Base-by-base conservation (phyloP, 2,113 vertebrate species). In the Xiphophorus maculatus region DNA sequence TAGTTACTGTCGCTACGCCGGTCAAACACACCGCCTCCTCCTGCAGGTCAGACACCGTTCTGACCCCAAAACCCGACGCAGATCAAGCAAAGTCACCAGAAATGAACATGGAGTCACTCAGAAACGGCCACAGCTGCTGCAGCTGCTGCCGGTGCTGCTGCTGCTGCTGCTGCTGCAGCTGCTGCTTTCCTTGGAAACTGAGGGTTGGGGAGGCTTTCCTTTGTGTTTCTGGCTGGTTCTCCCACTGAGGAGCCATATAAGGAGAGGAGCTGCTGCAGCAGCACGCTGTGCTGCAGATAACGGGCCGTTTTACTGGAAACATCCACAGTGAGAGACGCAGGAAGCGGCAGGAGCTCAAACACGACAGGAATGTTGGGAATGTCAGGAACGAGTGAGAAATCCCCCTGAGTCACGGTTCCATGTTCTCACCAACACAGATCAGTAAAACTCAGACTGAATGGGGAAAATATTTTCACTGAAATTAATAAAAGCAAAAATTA, bases 311-410 rank as follows among this genome's bases (percentile, higher is more conserved):
- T 83, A 83, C 80, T 80, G 83, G 80, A 80, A 85, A 40, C 3
- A 19, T 65, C 58, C 44, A 58, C 25, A 17, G 48, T 8, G 17
- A 58, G 22, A 51, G 17, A 29, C 25, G 58, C 44, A 77, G 74
- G 74, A 77, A 70, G 78, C 22, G 33, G 29, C 64, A 73, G 3
- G 7, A 83, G 51, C 70, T 66, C 44, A 83, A 66, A 71, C 75
- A 29, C 40, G 67, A 10, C 28, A 84, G 82, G 84, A 89, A 89
- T 89, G 84, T 73, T 2, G 58, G 54, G 84, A 86, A 88, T 80
- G 84, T 61, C 7, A 14, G 0, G 61, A 66, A 30, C 2, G 22
- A 29, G 68, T 35, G 64, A 80, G 74, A 44, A 44, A 42, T 29
- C 54, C 61, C 40, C 13, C 30, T 29, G 66, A 79, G 25, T 64